A percentile compares a stretch with the other conserved stretches of the same genome.
These are phyloP conservation scores for Therioaphis trifolii DNA, from an alignment of 2,888 invertebrate species.

Conservation along the genomic window DNA sequence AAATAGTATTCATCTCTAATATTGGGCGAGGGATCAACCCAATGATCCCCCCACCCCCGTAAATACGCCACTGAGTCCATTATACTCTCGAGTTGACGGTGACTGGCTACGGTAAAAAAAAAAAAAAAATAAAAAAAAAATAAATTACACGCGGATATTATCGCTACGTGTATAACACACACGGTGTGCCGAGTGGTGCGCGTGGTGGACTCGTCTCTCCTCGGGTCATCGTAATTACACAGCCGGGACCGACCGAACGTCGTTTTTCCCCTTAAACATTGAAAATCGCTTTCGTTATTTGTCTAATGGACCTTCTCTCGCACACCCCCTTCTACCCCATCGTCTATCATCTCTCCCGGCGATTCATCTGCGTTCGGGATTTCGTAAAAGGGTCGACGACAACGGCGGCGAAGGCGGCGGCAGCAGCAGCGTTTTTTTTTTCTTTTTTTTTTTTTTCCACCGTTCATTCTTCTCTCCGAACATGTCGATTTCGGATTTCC, in stretches of 20 bases:
- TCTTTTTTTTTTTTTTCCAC: background rate
- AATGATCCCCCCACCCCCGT: no score
- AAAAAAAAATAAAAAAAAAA: no score
- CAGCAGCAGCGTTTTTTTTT: background rate
- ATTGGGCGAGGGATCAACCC: no score
- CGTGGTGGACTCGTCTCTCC: background rate
- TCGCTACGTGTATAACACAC: no score
- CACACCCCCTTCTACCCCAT: background rate
- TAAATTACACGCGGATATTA: background rate
- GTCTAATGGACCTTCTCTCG: slow-evolving; percentile 49
- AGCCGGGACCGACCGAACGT: background rate
- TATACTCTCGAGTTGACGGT: no score
- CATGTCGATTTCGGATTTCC: slow-evolving; percentile 38
- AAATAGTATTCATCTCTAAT: no score
- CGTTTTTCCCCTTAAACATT: slow-evolving; percentile 44
- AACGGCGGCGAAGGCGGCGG: no score
- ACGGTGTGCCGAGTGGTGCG: background rate
- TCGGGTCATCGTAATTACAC: slow-evolving; percentile 43
- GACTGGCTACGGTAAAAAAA: no score
- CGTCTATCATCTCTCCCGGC: background rate
- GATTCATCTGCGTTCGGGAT: background rate
- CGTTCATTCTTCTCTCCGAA: background rate
- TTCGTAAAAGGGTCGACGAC: background rate
- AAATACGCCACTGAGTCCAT: no score
- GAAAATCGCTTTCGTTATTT: slow-evolving; percentile 58